Base-by-base conservation (phyloP, 1,140 invertebrate species). In the Tetranychus urticae region DNA sequence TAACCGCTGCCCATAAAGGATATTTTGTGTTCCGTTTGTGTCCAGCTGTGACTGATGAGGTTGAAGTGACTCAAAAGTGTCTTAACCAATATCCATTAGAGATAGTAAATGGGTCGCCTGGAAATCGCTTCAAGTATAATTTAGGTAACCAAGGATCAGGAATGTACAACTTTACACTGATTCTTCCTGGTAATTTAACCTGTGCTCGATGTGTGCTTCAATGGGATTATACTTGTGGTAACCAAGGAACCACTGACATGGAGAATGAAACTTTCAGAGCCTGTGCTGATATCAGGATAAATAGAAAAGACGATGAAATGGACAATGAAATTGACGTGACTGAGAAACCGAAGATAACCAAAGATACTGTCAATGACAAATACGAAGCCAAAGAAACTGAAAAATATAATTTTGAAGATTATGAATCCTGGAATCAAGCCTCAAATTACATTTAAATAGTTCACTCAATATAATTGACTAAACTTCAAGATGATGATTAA, bases 191-290 rank as follows among this genome's bases (percentile, higher is more conserved):
- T 2, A 64, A 64, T 10, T 56, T 72, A 6, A 65, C 65, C 14
- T 73, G 72, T 58, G 59, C 59, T 0, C 66, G 68, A 46, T 73
- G 71, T 59, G 66, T 73, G 7, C 61, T 73, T 7, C 68, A 70
- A 47, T 74, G 72, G 72, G 65, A 70, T 56, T 74, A 55, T 23
- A 55, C 34, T 33, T 88, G 86, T 64, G 88, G 85, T 50, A 74
- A 73, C 62, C 72, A 70, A 58, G 75, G 73, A 72, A 85, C 82
- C 61, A 61, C 62, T 7, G 65, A 73, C 63, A 72, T 68, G 46
- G 39, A 36, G 5, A 85, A 89, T 70, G 86, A 89, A 69, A 84
- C 88, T 68, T 91, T 89, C 68, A 77, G 86, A 8, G 81, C 83
- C 0, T 90, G 87, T 66, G 81, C 86, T 1, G 87, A 90, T 67